Evolutionary conservation across 1,140 invertebrate species (phyloP), one percentile per base, ranked within the genome.

Genomic region (Gonatopus flavifemur): DNA sequence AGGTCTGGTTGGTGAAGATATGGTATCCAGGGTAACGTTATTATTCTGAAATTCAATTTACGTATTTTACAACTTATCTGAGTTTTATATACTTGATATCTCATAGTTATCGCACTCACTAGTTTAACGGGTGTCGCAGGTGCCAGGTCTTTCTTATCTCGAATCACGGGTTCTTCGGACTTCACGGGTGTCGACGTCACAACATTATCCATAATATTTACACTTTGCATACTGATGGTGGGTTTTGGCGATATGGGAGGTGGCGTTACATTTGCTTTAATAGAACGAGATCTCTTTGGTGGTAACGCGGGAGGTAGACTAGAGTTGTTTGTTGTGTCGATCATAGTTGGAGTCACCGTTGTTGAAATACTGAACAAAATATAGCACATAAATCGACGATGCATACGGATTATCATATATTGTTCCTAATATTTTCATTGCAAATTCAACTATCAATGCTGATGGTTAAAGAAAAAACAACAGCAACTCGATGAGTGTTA

Each of bases 231-330:
- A 49, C 65, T 54, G 22, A 67, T 61, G 7, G 70, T 44, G 13
- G 66, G 69, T 67, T 75, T 76, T 40, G 78, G 71, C 31, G 74
- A 70, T 25, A 74, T 56, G 19, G 75, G 69, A 15, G 75, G 77
- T 13, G 76, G 77, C 37, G 72, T 70, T 12, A 52, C 73, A 22
- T 69, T 76, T 66, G 69, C 66, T 74, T 72, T 83, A 22, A 67
- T 64, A 64, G 60, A 79, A 73, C 80, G 77, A 19, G 76, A 74
- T 66, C 76, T 82, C 77, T 92, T 91, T 40, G 90, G 90, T 43
- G 90, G 90, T 55, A 92, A 73, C 13, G 88, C 89, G 12, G 89
- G 91, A 30, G 88, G 88, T 51, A 80, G 76, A 67, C 76, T 76
- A 61, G 68, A 67, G 52, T 72, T 66, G 40, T 70, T 75, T 21